Base-by-base conservation (phyloP, 2,797 vertebrate species). In the Scarus forsteni region DNA sequence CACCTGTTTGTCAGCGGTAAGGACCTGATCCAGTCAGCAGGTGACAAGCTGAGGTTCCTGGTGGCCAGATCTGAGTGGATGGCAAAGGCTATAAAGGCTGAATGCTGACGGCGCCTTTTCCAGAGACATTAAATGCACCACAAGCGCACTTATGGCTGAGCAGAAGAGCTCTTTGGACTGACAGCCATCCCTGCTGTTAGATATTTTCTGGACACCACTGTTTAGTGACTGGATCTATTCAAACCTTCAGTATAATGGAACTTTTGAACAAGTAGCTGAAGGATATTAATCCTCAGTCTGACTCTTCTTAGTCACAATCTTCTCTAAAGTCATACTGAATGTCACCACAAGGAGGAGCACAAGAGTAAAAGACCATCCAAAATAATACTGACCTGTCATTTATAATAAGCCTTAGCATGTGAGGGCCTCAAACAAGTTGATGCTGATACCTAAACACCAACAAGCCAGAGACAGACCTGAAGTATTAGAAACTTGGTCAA, bases 1-100 rank as follows among this genome's bases (percentile, higher is more conserved):
- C 27, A n/a, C 53, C 7, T 79, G 6, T 70, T 48, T 76, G 44
- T 55, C 73, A 95, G 95, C 0, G 93, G 92, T 4, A 91, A 86
- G 73, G 91, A 95, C 46, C 82, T 95, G 85, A 94, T 95, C 81
- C 92, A 92, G 74, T 83, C 84, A 1, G 93, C 93, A 7, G 94
- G 94, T 0, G 87, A 92, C 63, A 89, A 64, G 42, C 89, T 92
- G 58, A 90, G 86, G 66, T 74, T 95, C 35, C 88, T 95, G 69
- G 83, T 95, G 72, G 84, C 91, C 58, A 87, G 92, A 64, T 88
- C 90, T 3, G 73, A 87, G 38, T 85, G 80, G 87, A 72, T 66
- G 75, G 36, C 76, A 0, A 72, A 88, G 70, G 68, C 83, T 36
- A 16, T 79, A 1, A 63, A 66, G 48, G 75, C 73, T 12, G 79